phyloP scores from a whole-genome alignment of 2,888 invertebrate genomes.

The Ormia ochracea region DNA sequence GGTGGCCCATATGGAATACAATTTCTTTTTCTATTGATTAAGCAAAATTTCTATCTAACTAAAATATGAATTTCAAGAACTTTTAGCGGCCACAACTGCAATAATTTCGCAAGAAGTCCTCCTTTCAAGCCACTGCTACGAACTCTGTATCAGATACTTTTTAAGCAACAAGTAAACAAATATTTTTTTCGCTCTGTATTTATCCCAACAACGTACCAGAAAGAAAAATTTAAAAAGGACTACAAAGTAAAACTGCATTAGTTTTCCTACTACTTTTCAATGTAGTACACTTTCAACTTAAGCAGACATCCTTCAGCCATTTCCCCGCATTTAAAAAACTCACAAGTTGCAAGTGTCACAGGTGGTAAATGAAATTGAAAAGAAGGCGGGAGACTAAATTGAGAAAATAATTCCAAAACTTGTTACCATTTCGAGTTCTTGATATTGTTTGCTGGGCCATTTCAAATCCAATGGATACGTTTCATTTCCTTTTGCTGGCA shows the following conservation, averaged over 20 bases:
- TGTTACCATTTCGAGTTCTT: conserved; percentile 46
- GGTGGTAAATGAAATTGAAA: conserved; percentile 61
- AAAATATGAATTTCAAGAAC: too few relatives aligned
- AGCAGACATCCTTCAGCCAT: conserved; percentile 11
- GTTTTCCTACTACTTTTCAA: conserved; percentile 12
- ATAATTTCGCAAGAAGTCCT: too few relatives aligned
- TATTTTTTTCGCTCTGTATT: conserved; percentile 37
- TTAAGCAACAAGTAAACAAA: conserved; percentile 65
- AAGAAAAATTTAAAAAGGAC: background rate
- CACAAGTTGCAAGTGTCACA: conserved; percentile 62
- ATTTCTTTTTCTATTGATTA: too few relatives aligned
- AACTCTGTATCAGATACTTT: conserved; percentile 37
- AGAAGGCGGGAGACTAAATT: conserved; percentile 25
- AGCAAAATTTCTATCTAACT: too few relatives aligned
- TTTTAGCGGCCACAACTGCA: too few relatives aligned
- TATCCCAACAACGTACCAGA: conserved; percentile 36
- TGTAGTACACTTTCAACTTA: background rate
- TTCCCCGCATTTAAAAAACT: conserved; percentile 54
- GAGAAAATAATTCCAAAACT: conserved; percentile 54
- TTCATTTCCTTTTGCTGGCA: background rate
- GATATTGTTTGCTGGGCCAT: conserved; percentile 3
- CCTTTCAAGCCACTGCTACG: background rate
- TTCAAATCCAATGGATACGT: conserved; percentile 12
- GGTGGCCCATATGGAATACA: too few relatives aligned
- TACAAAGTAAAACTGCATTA: conserved; percentile 4